Conservation (phyloP, 1,140 invertebrate genomes). For the Cryptotermes secundus region DNA sequence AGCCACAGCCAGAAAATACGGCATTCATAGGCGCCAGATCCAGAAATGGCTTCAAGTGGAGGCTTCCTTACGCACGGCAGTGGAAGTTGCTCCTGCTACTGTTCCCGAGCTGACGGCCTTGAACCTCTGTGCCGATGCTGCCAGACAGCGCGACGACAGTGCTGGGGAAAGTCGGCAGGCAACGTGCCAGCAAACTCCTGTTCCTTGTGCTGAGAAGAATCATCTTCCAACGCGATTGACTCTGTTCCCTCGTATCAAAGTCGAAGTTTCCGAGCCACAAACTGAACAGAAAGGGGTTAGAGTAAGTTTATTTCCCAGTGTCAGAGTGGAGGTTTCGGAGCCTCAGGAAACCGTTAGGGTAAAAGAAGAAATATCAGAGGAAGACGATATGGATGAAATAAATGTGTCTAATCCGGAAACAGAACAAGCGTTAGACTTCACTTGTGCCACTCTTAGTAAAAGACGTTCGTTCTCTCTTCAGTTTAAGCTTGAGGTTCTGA, state of each 20-base stretch:
- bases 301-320: constrained; percentile 34
- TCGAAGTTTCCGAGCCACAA: background rate
- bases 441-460: constrained; percentile 45
- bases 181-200: constrained; percentile 31
- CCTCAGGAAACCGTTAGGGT: constrained; percentile 34
- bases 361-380: constrained; percentile 35
- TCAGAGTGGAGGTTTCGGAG: constrained; percentile 35
- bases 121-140: constrained; percentile 49
- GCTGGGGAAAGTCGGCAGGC: constrained; percentile 27
- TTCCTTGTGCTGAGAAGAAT: constrained; percentile 28
- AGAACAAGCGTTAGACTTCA: constrained; percentile 42
- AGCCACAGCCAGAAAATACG: constrained; percentile 82
- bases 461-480: constrained; percentile 53
- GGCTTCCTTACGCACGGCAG: constrained; percentile 60
- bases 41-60: constrained; percentile 88
- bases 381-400: constrained; percentile 37
- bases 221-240: background rate
- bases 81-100: constrained; percentile 53
- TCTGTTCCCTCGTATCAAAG: background rate
- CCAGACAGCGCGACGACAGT: constrained; percentile 53
- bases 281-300: constrained; percentile 29
- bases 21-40: constrained; percentile 80
- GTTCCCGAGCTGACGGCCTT: constrained; percentile 47
- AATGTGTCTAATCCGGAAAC: constrained; percentile 35
- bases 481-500: constrained; percentile 55